A percentile compares a stretch with the other conserved stretches of the same genome.
Evolutionary conservation across 1,140 invertebrate species (phyloP).

Genomic region (Zaprionus africanus): DNA sequence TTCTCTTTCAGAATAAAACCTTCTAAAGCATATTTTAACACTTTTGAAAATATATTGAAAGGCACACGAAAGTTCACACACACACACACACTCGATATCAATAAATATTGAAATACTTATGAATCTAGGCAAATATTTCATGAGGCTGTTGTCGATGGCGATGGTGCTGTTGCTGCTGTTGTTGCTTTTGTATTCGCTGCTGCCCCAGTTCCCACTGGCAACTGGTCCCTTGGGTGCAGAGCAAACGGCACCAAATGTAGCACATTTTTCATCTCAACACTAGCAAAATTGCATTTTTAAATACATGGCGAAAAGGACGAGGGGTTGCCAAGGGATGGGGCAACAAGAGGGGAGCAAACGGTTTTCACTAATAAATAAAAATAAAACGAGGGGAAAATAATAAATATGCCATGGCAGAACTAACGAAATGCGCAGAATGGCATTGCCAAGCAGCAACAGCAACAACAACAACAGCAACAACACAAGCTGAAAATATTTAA

Average conservation of each 20-base stretch:
- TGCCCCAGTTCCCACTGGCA: constrained; percentile 30
- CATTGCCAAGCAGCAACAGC: constrained; percentile 38
- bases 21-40: not conserved
- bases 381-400: constrained; percentile 46
- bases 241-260: constrained; percentile 46
- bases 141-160: constrained; percentile 34
- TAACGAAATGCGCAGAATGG: constrained; percentile 65
- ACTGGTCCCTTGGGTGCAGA: constrained; percentile 38
- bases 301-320: constrained; percentile 37
- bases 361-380: constrained; percentile 77
- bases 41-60: constrained; percentile 16
- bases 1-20: not conserved
- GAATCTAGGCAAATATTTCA: constrained; percentile 62
- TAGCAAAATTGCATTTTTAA: constrained; percentile 78
- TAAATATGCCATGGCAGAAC: constrained; percentile 65
- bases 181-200: no score
- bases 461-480: constrained; percentile 28
- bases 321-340: not conserved
- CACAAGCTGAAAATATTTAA: constrained; percentile 71
- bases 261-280: constrained; percentile 75
- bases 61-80: constrained; percentile 22
- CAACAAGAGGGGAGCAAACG: constrained; percentile 30
- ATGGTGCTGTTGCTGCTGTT: not conserved
- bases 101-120: constrained; percentile 76
- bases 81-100: constrained; percentile 31